Evolutionary conservation across 2,888 invertebrate species (phyloP), one percentile per base, ranked within the genome.

Genomic region (Xylota segnis): DNA sequence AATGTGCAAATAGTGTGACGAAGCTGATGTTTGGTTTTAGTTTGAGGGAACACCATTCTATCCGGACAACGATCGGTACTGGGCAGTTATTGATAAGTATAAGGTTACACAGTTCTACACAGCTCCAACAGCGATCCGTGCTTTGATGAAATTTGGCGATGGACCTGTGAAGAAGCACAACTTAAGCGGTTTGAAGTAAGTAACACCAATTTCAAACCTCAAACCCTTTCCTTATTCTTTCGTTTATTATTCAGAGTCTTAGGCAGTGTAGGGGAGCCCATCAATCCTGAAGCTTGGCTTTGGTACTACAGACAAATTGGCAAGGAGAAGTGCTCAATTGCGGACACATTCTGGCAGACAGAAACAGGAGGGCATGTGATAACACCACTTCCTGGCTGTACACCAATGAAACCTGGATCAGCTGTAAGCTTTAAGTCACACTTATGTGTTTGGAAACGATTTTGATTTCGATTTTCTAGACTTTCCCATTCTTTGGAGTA

Each of bases 331-430:
- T 98, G 98, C 92, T 97, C 98, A 72, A 96, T 99, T 90, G 97
- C 97, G 0, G 99, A 99, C 91, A 99, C 99, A 0, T 99, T 98
- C 93, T 99, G 99, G 99, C 99, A 99, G 93, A 99, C 99, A 0
- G 99, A 99, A 94, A 99, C 99, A 5, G 99, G 99, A 7, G 99
- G 99, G 0, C 99, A 99, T 93, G 97, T 99, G 18, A 94, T 99
- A 58, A 98, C 99, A 40, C 98, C 99, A 37, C 93, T 99, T 65
- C 99, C 99, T 0, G 99, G 98, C 18, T 98, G 97, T 18, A 98
- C 97, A 1, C 97, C 98, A 12, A 97, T 98, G 95, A 99, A 99
- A 93, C 99, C 99, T 0, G 99, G 99, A 81, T 97, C 99, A 76
- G 99, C 99, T 87, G 98, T 98, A 93, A 95, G 95, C 23, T 87